Conservation (phyloP, 2,797 vertebrate genomes). For the Fratercula arctica region DNA sequence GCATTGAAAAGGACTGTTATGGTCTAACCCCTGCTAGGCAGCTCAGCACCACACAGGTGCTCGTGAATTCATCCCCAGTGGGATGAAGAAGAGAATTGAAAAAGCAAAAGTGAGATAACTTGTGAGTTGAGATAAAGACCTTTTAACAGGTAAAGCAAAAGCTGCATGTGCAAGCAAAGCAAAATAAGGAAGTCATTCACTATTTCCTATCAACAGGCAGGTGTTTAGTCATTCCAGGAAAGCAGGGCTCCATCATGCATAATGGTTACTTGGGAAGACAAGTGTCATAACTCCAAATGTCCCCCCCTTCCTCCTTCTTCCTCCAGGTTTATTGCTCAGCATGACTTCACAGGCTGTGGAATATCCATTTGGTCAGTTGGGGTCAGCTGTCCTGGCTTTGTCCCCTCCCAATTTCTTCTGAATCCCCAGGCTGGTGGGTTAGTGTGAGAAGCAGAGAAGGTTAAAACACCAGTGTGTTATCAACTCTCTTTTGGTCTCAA, state of each 20-base stretch:
- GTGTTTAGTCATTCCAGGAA: neutral
- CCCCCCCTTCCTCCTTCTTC: neutral
- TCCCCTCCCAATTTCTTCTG: neutral
- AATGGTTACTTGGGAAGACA: neutral
- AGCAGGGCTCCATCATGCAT: neutral
- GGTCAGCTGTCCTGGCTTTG: neutral
- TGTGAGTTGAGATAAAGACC: neutral
- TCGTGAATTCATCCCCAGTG: rapidly evolving
- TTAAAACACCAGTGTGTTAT: neutral
- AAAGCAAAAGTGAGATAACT: neutral
- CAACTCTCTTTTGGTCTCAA: neutral
- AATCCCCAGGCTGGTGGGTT: neutral
- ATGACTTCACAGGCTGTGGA: neutral
- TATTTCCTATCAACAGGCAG: neutral
- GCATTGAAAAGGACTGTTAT: neutral
- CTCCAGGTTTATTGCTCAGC: neutral
- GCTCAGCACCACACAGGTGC: neutral
- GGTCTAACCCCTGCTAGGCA: neutral
- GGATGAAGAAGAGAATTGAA: neutral
- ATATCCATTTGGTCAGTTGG: neutral
- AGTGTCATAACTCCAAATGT: neutral
- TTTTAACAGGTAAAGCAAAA: neutral
- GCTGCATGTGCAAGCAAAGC: neutral
- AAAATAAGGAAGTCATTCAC: neutral
- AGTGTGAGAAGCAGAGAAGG: neutral